Evolutionary conservation across 2,113 vertebrate genomes (phyloP).

Genomic region (Aplodontia rufa): DNA sequence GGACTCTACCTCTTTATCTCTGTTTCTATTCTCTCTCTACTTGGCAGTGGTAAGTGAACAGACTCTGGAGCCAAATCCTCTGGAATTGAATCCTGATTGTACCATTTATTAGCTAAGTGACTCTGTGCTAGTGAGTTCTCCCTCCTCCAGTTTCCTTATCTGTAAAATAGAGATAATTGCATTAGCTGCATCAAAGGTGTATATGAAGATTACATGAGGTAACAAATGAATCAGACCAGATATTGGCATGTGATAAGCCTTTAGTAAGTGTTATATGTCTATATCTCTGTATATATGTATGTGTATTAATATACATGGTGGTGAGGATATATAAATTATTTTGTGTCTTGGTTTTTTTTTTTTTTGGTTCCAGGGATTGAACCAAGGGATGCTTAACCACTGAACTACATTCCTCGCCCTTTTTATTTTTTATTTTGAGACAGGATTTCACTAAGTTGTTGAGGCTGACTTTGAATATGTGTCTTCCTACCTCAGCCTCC

Average conservation of each 20-base stretch:
- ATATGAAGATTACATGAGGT: background rate
- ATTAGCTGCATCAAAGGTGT: no score
- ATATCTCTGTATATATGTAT: background rate
- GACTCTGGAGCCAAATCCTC: background rate
- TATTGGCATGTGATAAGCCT: background rate
- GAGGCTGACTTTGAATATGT: no score
- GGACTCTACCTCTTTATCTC: background rate
- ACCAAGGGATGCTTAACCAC: no score
- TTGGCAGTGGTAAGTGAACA: background rate
- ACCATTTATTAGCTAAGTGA: background rate
- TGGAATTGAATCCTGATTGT: background rate
- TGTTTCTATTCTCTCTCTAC: background rate
- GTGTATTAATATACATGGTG: background rate
- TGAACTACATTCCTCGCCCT: no score
- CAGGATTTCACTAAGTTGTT: no score
- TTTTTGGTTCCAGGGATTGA: no score
- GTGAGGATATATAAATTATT: background rate
- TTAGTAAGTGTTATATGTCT: background rate
- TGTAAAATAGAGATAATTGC: background rate
- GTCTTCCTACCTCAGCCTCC: no score
- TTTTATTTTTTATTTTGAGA: no score
- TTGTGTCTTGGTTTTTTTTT: no score
- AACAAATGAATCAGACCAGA: background rate
- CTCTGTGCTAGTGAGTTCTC: background rate
- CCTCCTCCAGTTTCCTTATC: background rate